Base-by-base conservation (phyloP, 2,113 vertebrate genomes). In the Lampris megalopsis region DNA sequence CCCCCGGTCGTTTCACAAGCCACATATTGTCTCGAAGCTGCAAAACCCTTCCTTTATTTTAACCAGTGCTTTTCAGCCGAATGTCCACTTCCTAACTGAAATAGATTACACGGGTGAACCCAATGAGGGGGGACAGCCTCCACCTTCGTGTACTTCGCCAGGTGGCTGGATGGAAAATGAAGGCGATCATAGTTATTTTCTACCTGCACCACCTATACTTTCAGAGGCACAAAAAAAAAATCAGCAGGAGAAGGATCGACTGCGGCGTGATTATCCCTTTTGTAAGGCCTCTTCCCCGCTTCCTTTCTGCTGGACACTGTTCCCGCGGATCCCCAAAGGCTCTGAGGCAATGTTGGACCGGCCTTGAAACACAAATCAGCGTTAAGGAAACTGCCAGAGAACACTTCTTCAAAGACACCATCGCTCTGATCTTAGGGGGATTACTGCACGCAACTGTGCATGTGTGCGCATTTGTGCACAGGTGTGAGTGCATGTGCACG, bases 351-450 rank as follows among this genome's bases (percentile, higher is more conserved):
- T n/a, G 68, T 68, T 52, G 48, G 69, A 73, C 75, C 71, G 63
- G 52, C 72, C 54, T 56, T 36, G 13, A 53, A 4, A 56, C 73
- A 77, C 79, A 77, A 76, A 82, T 80, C 76, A 75, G 64, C 50
- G 79, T 79, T 68, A 67, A 71, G 80, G 59, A 49, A 66, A 74
- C 6, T 69, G 75, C 63, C 82, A 80, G 36, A 66, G 45, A 68
- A 35, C 59, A 61, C 50, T 66, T 77, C 53, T 82, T 80, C 63
- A 83, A 76, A 81, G 64, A 75, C 72, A 41, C 57, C 42, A 60
- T 56, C 9, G 9, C 61, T 61, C 0, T 5, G 56, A 67, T 84
- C 68, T 66, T 42, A 24, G 48, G 79, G 77, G 77, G 74, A 80
- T 77, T 66, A 74, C 40, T 11, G 35, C 68, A 67, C 11, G 43